Conservation (phyloP, 2,888 invertebrate species). For the Ectemnius continuus region DNA sequence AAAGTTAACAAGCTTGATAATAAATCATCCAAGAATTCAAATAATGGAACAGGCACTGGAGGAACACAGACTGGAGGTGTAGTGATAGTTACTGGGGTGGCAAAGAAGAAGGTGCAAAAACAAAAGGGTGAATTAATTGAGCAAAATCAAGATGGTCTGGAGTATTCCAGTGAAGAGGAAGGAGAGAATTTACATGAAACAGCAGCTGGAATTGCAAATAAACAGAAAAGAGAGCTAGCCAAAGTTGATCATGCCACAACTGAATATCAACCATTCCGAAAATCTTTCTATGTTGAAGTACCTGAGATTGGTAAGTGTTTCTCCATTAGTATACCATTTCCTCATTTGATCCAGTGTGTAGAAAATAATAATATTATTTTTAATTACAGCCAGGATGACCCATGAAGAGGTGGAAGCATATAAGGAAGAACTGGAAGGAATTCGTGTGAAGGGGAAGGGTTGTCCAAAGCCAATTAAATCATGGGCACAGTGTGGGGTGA, state of each 20-base stretch:
- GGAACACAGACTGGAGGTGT: constrained; percentile 79
- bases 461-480: constrained; percentile 97
- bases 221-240: constrained; percentile 94
- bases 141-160: constrained; percentile 98
- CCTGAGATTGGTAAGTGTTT: constrained; percentile 87
- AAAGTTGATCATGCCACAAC: constrained; percentile 95
- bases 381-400: constrained; percentile 86
- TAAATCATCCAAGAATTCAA: constrained; percentile 78
- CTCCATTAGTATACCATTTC: neutral
- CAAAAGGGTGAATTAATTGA: constrained; percentile 99
- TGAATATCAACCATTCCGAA: constrained; percentile 92
- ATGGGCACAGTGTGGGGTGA: constrained; percentile 99
- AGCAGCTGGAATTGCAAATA: constrained; percentile 92
- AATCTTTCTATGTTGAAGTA: constrained; percentile 98
- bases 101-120: constrained; percentile 87
- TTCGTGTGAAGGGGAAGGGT: constrained; percentile 96
- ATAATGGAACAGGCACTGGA: constrained; percentile 76
- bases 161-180: constrained; percentile 98
- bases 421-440: constrained; percentile 94
- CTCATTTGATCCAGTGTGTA: neutral
- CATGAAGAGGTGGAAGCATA: constrained; percentile 91
- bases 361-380: neutral
- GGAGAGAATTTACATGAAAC: constrained; percentile 95
- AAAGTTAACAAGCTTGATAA: constrained; percentile 88
- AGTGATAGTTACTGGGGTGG: constrained; percentile 90